Conservation (phyloP, 2,888 invertebrate species). For the Orchesella flavescens region DNA sequence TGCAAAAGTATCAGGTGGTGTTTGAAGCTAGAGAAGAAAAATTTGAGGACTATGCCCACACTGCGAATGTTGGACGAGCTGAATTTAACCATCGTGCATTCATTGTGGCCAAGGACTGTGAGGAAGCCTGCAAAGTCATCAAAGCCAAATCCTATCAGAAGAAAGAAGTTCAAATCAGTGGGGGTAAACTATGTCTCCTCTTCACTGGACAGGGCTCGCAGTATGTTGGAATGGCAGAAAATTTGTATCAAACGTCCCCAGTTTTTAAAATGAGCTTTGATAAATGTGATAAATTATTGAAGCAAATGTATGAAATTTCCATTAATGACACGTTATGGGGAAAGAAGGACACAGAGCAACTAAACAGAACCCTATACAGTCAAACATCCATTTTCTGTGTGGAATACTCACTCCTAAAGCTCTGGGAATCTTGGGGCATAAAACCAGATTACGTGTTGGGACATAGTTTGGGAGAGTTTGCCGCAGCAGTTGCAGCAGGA, state of each 20-base stretch:
- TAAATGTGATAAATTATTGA: constrained; percentile 26
- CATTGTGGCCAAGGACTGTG: neutral
- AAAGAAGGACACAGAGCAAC: neutral
- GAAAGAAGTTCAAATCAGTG: neutral
- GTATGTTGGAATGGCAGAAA: neutral
- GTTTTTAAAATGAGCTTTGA: constrained; percentile 41
- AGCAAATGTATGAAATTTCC: constrained; percentile 6
- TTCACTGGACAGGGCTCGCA: constrained; percentile 9
- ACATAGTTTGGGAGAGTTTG: constrained; percentile 16
- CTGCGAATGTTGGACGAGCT: neutral
- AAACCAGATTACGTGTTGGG: constrained; percentile 45
- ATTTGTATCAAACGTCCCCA: constrained; percentile 38
- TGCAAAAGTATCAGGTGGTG: neutral
- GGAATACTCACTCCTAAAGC: constrained; percentile 15
- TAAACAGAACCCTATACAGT: constrained; percentile 13
- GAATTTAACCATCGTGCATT: neutral
- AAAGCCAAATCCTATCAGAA: neutral
- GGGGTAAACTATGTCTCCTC: neutral
- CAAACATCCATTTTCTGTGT: constrained; percentile 32
- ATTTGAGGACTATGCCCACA: neutral
- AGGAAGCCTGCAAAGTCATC: too few species aligned
- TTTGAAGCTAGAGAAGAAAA: neutral
- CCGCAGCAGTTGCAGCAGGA: constrained; percentile 14
- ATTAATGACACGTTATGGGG: constrained; percentile 31
- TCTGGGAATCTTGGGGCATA: constrained; percentile 58